A percentile compares a stretch with the other conserved stretches of the same genome.
Evolutionary conservation across 2,113 vertebrate genomes (phyloP).

Genomic region (Actenoides hombroni): DNA sequence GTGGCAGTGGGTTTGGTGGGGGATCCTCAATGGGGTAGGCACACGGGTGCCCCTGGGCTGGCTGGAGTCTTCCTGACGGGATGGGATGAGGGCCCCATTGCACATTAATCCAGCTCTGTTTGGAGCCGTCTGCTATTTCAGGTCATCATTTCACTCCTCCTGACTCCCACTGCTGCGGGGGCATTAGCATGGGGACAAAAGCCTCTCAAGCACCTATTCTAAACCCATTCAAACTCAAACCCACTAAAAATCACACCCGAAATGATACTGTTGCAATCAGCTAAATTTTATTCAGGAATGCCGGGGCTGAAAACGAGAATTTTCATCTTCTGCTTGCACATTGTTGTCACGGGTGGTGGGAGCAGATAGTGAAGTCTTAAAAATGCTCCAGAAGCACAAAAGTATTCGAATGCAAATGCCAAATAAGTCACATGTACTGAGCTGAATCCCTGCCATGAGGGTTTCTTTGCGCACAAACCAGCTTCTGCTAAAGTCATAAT

Average conservation of each 20-base stretch:
- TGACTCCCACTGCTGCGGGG: conserved; percentile 21
- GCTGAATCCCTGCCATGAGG: not conserved
- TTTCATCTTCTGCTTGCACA: not conserved
- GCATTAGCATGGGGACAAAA: conserved; percentile 53
- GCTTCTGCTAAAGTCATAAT: not conserved
- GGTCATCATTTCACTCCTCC: conserved; percentile 54
- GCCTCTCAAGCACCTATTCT: conserved; percentile 45
- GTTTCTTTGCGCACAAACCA: not conserved
- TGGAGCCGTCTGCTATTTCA: conserved; percentile 48
- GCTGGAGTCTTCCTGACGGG: not conserved
- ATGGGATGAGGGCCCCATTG: not conserved
- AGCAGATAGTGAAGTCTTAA: not conserved
- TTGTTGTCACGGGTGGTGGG: not conserved
- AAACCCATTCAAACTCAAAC: conserved; percentile 51
- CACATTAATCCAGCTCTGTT: conserved; percentile 42
- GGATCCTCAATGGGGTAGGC: not conserved
- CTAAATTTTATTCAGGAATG: conserved; percentile 61
- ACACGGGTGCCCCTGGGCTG: not conserved
- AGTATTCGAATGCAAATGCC: conserved; percentile 51
- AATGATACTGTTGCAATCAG: conserved; percentile 41
- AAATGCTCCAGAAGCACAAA: conserved; percentile 14
- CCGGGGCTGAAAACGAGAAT: conserved; percentile 22
- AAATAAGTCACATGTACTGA: not conserved
- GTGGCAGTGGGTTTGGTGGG: not conserved
- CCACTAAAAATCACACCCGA: conserved; percentile 53